phyloP scores from a whole-genome alignment of 2,113 vertebrate species.

The Phylloscopus whistleri region DNA sequence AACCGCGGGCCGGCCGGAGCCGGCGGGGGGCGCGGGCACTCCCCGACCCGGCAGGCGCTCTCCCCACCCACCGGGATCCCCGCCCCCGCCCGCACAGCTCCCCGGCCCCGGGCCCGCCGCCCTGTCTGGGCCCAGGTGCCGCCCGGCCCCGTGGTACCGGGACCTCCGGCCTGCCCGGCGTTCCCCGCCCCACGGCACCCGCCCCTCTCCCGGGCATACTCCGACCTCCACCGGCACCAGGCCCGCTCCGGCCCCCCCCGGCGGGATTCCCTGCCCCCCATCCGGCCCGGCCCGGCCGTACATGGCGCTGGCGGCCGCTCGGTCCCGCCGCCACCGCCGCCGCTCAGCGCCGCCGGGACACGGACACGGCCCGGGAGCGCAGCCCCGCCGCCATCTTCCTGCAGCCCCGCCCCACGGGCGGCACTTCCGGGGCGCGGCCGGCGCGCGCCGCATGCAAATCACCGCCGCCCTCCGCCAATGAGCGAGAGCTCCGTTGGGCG shows the following conservation, averaged over 20 bases:
- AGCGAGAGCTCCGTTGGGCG: rapidly evolving
- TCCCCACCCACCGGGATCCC: background rate
- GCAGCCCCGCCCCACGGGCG: background rate
- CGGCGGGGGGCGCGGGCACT: background rate
- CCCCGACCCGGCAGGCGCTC: too few relatives aligned
- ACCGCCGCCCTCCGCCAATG: background rate
- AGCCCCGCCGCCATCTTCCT: background rate
- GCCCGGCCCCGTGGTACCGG: background rate
- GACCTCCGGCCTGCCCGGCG: background rate
- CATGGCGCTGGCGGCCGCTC: background rate
- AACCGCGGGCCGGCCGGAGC: background rate
- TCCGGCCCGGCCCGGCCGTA: background rate
- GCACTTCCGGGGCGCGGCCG: background rate
- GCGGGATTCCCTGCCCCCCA: too few relatives aligned
- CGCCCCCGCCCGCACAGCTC: background rate
- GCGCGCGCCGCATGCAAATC: background rate
- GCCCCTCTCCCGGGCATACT: background rate
- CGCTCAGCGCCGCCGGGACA: background rate
- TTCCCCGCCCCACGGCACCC: background rate
- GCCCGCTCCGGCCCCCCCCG: too few relatives aligned
- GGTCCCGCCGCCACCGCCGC: background rate
- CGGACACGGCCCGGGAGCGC: background rate
- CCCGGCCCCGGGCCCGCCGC: too few relatives aligned
- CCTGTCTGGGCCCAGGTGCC: background rate
- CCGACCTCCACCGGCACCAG: background rate